These are phyloP conservation scores for Holacanthella duospinosa DNA, from an alignment of 2,888 invertebrate species.

Conservation along the genomic window DNA sequence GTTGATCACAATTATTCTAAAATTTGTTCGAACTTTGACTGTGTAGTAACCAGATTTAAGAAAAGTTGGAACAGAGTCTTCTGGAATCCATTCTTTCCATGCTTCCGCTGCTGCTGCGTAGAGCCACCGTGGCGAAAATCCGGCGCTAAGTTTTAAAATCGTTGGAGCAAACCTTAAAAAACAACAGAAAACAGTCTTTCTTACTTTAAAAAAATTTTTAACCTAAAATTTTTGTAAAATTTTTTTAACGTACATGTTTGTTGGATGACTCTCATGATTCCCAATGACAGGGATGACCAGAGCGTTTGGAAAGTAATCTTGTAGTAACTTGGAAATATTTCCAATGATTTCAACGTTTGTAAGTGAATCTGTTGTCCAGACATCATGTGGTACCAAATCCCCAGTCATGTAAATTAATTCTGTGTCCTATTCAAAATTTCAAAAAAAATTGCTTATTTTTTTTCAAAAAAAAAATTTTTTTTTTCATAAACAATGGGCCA, in stretches of 20 bases:
- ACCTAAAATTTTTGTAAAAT: neutral
- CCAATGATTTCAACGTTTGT: constrained; percentile 24
- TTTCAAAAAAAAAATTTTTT: too few relatives aligned
- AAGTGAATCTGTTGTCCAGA: constrained; percentile 31
- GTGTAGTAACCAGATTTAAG: constrained; percentile 67
- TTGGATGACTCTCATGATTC: constrained; percentile 35
- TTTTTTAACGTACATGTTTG: constrained; percentile 23
- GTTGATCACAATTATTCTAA: constrained; percentile 66
- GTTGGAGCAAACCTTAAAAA: constrained; percentile 26
- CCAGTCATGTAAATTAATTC: constrained; percentile 35
- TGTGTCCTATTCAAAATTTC: constrained; percentile 24
- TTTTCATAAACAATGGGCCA: too few relatives aligned
- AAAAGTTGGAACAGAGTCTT: constrained; percentile 51
- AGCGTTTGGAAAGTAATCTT: constrained; percentile 28
- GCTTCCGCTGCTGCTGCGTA: constrained; percentile 58
- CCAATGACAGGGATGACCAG: constrained; percentile 31
- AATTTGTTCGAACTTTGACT: constrained; percentile 53
- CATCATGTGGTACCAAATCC: constrained; percentile 36
- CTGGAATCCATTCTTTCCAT: constrained; percentile 62
- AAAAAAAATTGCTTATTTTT: neutral
- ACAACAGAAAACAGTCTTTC: neutral
- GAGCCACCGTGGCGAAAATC: constrained; percentile 50
- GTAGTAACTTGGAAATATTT: constrained; percentile 26
- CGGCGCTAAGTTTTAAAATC: constrained; percentile 19
- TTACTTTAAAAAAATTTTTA: constrained; percentile 6